Conservation (phyloP, 2,888 invertebrate genomes). For the Chloromyia formosa region DNA sequence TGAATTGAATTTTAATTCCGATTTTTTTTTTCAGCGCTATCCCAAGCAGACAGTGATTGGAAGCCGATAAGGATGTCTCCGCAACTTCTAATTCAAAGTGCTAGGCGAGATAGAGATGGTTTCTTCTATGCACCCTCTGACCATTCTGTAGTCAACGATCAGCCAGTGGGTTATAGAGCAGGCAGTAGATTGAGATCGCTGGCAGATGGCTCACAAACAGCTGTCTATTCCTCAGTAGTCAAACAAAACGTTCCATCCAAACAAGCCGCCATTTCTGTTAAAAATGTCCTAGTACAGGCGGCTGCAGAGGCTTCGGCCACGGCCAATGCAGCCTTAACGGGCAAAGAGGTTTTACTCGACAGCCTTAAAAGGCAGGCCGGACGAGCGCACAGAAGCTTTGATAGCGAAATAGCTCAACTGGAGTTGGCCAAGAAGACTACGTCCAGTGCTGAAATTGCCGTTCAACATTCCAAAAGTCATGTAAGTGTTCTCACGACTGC, state of each 20-base stretch:
- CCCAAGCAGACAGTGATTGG: neutral
- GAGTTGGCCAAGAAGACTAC: conserved; percentile 78
- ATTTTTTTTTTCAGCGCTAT: neutral
- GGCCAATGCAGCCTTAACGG: conserved; percentile 73
- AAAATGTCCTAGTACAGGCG: conserved; percentile 76
- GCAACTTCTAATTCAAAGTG: neutral
- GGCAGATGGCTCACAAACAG: conserved; percentile 77
- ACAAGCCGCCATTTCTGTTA: conserved; percentile 81
- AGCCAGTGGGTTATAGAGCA: conserved; percentile 67
- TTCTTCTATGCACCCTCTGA: conserved; percentile 16
- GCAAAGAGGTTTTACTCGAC: conserved; percentile 71
- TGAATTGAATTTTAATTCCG: neutral
- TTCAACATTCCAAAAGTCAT: conserved; percentile 76
- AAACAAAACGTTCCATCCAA: conserved; percentile 79
- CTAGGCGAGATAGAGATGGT: conserved; percentile 1
- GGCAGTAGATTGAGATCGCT: conserved; percentile 77
- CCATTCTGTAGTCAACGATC: neutral
- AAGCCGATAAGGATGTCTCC: neutral
- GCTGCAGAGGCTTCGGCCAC: conserved; percentile 76
- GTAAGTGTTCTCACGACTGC: conserved; percentile 76
- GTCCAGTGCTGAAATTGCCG: conserved; percentile 73
- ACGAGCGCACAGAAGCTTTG: conserved; percentile 74
- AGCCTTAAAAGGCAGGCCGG: conserved; percentile 79
- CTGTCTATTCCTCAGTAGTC: conserved; percentile 75
- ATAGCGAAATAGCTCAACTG: conserved; percentile 75